Evolutionary conservation across 2,113 vertebrate genomes (phyloP).

Genomic region (Choloepus hoffmanni): DNA sequence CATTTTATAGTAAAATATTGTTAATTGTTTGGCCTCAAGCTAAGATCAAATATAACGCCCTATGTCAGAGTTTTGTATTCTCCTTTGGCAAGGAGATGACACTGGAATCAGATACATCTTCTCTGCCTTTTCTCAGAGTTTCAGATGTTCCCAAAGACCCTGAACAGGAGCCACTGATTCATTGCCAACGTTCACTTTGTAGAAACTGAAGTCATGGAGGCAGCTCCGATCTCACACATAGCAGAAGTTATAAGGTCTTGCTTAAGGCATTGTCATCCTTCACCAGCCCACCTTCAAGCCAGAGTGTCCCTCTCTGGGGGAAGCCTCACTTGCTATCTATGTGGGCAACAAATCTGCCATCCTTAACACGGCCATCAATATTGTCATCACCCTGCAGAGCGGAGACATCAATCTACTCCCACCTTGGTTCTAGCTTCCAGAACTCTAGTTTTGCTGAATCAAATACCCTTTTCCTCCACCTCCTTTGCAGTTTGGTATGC

Average conservation of each 20-base stretch:
- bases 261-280: neutral
- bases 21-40: slow-evolving; percentile 28
- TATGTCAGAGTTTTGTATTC: neutral
- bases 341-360: neutral
- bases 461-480: neutral
- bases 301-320: neutral
- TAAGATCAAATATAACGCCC: neutral
- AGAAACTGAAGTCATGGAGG: neutral
- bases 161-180: neutral
- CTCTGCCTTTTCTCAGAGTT: neutral
- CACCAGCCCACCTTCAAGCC: neutral
- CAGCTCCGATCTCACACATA: neutral
- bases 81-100: slow-evolving; percentile 9
- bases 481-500: neutral
- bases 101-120: neutral
- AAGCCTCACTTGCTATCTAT: neutral
- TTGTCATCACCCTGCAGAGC: neutral
- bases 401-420: neutral
- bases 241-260: neutral
- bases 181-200: neutral
- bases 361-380: neutral
- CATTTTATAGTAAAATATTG: slow-evolving; percentile 58
- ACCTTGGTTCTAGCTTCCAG: neutral
- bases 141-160: neutral
- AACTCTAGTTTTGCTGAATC: neutral